These are phyloP conservation scores for Athene cunicularia DNA, from an alignment of 2,113 vertebrate genomes.

Conservation along the genomic window DNA sequence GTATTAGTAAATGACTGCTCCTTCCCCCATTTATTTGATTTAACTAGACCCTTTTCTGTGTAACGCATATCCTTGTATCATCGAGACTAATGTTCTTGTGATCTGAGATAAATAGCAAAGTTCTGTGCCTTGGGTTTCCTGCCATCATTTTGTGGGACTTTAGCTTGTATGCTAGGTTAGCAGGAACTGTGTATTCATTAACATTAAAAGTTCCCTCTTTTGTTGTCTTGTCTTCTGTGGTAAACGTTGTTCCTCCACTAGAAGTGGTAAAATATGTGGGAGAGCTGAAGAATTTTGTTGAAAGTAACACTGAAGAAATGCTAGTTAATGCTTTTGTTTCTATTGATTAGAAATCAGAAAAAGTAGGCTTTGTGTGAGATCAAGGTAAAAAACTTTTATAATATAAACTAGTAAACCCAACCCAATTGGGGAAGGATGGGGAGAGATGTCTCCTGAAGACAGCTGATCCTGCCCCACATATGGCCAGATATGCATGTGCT, in stretches of 20 bases:
- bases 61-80: fast-evolving
- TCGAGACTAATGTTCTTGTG: background rate
- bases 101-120: background rate
- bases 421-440: background rate
- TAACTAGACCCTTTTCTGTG: background rate
- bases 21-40: background rate
- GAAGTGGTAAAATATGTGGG: background rate
- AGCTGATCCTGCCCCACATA: background rate
- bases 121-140: background rate
- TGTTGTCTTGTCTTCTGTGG: background rate
- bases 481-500: background rate
- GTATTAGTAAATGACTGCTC: background rate
- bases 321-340: background rate
- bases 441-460: fast-evolving
- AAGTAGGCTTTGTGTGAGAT: background rate
- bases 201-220: background rate
- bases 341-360: background rate
- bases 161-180: background rate
- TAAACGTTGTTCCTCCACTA: fast-evolving
- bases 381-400: background rate
- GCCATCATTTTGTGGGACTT: background rate
- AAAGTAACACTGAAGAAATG: background rate
- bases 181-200: background rate
- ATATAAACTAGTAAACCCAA: background rate
- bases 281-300: background rate